Base-by-base conservation (phyloP, 2,888 invertebrate genomes). In the Dicranocentrus wangi region DNA sequence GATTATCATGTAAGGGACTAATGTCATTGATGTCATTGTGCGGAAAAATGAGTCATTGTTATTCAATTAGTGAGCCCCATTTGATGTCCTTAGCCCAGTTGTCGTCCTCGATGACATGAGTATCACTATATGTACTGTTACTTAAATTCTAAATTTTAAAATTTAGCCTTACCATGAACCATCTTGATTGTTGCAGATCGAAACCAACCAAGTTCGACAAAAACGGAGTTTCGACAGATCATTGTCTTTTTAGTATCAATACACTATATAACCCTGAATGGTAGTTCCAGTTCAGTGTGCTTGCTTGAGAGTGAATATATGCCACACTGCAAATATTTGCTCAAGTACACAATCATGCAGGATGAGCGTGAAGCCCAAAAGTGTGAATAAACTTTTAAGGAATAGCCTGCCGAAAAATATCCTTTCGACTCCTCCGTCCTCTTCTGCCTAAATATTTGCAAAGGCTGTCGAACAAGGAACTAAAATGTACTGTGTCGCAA, bases 291-390 rank as follows among this genome's bases (percentile, higher is more conserved):
- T n/a, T n/a, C n/a, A n/a, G n/a, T n/a, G n/a, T n/a, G n/a, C n/a
- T n/a, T n/a, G n/a, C n/a, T n/a, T n/a, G n/a, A n/a, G n/a, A n/a
- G n/a, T n/a, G n/a, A n/a, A n/a, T n/a, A n/a, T n/a, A n/a, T n/a
- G n/a, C n/a, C n/a, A n/a, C n/a, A n/a, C n/a, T n/a, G 2, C 32
- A 28, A 61, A 61, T 32, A 32, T 61, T 61, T 61, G 32, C 32
- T 61, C 32, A 27, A 61, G 7, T 61, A 32, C 61, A 28, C n/a
- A 28, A 32, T 28, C 61, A 61, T 61, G 61, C 28, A 28, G 28
- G 10, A 19, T 19, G 32, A 32, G 17, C 61, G n/a, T 61, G 61
- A 15, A 61, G 23, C 32, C 19, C 17, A 32, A 47, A 47, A 10
- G n/a, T 10, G 47, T 47, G 47, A 47, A 47, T 47, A 47, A 47